phyloP scores from a whole-genome alignment of 2,113 vertebrate genomes.

The Pavo muticus region DNA sequence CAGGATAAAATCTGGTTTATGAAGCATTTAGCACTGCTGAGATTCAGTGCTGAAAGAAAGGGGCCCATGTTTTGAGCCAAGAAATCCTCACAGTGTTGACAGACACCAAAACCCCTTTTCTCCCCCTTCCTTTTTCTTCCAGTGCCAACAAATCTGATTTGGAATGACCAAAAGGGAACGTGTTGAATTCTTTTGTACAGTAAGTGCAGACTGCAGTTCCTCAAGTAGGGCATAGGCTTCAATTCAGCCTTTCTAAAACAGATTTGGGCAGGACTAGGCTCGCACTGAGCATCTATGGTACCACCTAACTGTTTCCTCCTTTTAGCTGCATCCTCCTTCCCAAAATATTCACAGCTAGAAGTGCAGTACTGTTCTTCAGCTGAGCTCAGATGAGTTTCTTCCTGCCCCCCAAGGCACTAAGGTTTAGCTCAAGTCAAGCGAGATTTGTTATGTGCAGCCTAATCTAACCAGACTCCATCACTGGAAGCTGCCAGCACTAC shows the following conservation, averaged over 20 bases:
- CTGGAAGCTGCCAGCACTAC: background rate
- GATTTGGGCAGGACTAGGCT: background rate
- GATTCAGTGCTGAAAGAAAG: background rate
- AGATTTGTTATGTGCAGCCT: background rate
- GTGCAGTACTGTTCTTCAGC: background rate
- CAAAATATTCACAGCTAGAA: background rate
- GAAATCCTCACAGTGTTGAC: background rate
- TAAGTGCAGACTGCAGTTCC: background rate
- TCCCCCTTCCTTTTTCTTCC: background rate
- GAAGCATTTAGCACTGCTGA: constrained; percentile 26
- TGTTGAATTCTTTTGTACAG: too few species aligned
- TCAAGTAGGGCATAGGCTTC: background rate
- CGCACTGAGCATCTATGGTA: background rate
- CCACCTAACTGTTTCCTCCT: background rate
- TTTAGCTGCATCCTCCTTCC: background rate
- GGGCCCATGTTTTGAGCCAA: background rate
- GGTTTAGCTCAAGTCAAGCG: background rate
- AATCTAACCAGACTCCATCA: background rate
- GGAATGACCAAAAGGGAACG: background rate
- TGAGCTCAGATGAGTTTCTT: background rate
- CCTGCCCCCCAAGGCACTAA: background rate
- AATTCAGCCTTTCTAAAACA: background rate
- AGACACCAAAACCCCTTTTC: background rate
- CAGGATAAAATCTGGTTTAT: constrained; percentile 30
- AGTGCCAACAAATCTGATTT: background rate